Evolutionary conservation across 2,888 invertebrate genomes (phyloP), one percentile per base, ranked within the genome.

Genomic region (Neuroscelio doddi): DNA sequence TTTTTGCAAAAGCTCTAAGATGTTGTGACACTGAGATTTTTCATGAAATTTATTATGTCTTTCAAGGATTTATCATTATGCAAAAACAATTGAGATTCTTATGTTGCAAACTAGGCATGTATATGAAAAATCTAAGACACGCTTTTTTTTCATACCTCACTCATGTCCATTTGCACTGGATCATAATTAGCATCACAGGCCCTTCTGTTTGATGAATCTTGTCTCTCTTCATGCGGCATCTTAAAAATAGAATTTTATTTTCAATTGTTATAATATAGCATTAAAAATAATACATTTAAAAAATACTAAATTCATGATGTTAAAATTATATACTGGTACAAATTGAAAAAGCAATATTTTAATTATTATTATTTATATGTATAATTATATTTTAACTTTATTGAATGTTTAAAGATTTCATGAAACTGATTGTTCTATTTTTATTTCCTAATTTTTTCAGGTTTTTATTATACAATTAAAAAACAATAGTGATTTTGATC

Each of bases 91-190:
- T 9, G 14, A 7, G 7, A 41, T 26, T 41, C 21, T 41, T 41
- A 16, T n/a, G 5, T 2, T n/a, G 8, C n/a, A 14, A 17, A 10
- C 14, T 12, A 44, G n/a, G 9, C 4, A 4, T 26, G 4, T 26
- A 30, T n/a, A 9, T n/a, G 36, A 12, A 39, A 39, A 3, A 47
- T n/a, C 26, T 39, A 27, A 52, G 62, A 41, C 67, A 67, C 77
- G 68, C 67, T 64, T 67, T 65, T 71, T 45, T 72, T 64, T 79
- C 77, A 71, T 88, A 89, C 92, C 89, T 90, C 90, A 86, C 92
- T 92, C 88, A 92, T 87, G 75, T 92, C 92, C 92, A 92, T 92
- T 82, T 91, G 91, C 66, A 92, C 91, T 72, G 90, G 89, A 73
- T 92, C 92, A 78, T 92, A 92, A 85, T 92, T 92, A 61, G 88